Percentiles rank a stretch among this genome's conserved stretches.
phyloP scores from a whole-genome alignment of 2,797 vertebrate genomes.

The Notoglanidium macrostoma region DNA sequence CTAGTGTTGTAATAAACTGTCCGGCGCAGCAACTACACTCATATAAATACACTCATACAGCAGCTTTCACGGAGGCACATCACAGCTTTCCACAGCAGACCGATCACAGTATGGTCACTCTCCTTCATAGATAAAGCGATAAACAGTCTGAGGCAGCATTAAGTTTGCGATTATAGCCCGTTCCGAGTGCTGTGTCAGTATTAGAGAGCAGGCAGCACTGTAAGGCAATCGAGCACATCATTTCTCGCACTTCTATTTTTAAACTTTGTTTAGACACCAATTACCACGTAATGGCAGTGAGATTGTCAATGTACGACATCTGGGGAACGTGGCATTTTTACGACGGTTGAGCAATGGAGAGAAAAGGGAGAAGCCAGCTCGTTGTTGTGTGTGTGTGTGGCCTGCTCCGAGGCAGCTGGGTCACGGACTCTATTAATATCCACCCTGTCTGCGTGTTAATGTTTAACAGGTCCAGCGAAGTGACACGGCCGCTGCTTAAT shows the following conservation, averaged over 20 bases:
- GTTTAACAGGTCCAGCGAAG: slow-evolving; percentile 74
- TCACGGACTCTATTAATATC: slow-evolving; percentile 76
- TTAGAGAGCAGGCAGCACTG: background rate
- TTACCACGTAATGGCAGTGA: slow-evolving; percentile 47
- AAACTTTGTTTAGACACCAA: slow-evolving; percentile 55
- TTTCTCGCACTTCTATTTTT: slow-evolving; percentile 14
- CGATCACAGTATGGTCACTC: background rate
- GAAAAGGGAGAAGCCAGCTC: slow-evolving; percentile 53
- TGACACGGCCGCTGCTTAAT: slow-evolving; percentile 75
- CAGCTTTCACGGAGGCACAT: background rate
- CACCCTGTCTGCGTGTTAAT: slow-evolving; percentile 71
- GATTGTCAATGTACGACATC: slow-evolving; percentile 32
- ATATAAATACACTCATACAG: background rate
- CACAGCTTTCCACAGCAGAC: background rate
- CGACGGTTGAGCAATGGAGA: slow-evolving; percentile 34
- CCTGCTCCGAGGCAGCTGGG: slow-evolving; percentile 53
- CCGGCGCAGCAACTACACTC: background rate
- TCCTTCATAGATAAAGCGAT: background rate
- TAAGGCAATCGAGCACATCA: background rate
- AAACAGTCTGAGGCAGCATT: slow-evolving; percentile 16
- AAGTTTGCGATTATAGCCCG: background rate
- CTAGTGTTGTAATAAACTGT: background rate
- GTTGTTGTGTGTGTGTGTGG: slow-evolving; percentile 16
- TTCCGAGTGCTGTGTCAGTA: background rate
- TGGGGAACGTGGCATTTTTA: slow-evolving; percentile 42